Evolutionary conservation across 2,888 invertebrate species (phyloP), one percentile per base, ranked within the genome.

Genomic region (Tuta absoluta): DNA sequence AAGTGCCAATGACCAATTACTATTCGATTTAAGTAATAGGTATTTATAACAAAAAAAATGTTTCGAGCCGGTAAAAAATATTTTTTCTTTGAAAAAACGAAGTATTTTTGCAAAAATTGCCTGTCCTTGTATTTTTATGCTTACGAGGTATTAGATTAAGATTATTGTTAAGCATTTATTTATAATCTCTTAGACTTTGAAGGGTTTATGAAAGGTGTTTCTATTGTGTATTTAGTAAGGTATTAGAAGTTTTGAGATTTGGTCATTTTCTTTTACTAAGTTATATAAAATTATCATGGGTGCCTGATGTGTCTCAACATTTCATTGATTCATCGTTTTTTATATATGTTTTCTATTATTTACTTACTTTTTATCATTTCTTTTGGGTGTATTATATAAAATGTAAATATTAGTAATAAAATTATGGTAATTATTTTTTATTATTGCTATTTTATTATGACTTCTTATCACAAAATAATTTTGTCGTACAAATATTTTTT

Each of bases 111-210:
- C 14, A 14, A 14, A 10, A 2, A 11, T 14, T 53, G 12, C 51
- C 51, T 66, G n/a, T n/a, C n/a, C n/a, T n/a, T n/a, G n/a, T 63
- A 28, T 45, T 65, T 49, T 69, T 64, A 64, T 21, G 28, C 56
- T 73, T 77, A 79, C 79, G 76, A 78, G 79, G 78, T 79, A 78
- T 72, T 77, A 77, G 68, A 66, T 41, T 65, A 63, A 59, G 45
- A 63, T 17, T 41, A 37, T 59, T 62, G 63, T 49, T 68, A 66
- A 65, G 65, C 68, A 24, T 66, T 62, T 68, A 66, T 61, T 51
- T 67, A 58, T 17, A 67, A 49, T 61, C 66, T 59, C 62, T 53
- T 62, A 23, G 21, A 23, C 10, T 21, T 24, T 24, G 28, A 17
- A 56, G 33, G 56, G 33, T 33, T 33, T 33, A 33, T n/a, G 56